Base-by-base conservation (phyloP, 23 tunicate species). In the Styela plicata region DNA sequence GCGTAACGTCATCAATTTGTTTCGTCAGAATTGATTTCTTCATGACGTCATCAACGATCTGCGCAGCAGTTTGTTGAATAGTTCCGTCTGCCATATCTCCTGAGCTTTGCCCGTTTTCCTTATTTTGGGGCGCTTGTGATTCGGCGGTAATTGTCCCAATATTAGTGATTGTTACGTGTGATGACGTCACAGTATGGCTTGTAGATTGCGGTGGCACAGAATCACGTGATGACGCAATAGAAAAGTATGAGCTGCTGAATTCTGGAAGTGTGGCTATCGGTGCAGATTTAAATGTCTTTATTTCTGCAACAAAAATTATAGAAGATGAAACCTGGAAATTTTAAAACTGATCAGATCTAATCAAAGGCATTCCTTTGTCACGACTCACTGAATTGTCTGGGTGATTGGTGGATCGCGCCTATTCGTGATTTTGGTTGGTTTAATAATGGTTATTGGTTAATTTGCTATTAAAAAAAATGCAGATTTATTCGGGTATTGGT, bases 161-260 rank as follows among this genome's bases (percentile, higher is more conserved):
- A 3, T 31, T 3, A 22, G 3, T 33, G 24, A 3, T 27, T 31
- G 29, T 34, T 31, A 34, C 26, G 36, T 71, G 18, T 31, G 36
- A 71, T 71, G 77, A 19, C 77, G 77, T 71, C 77, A 71, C 77
- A 71, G 77, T 28, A 30, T 28, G 77, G 3, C 17, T 19, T 34
- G 77, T 71, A 2, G 34, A 34, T 33, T 28, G 34, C 16, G 77
- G 29, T 29, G 77, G 77, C 37, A 30, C 32, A 32, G 77, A 71
- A 3, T 71, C 77, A 3, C 23, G 36, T 33, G 36, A 71, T 21
- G 77, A 71, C 24, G 36, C 77, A 36, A 71, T 31, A 3, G 77
- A 71, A 21, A 71, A 30, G 17, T 28, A 34, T 7, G 77, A 71
- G 36, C 37, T 44, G 57, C 57, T 71, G 77, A 71, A 71, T 17